Evolutionary conservation across 2,888 invertebrate genomes (phyloP), one percentile per base, ranked within the genome.

Genomic region (Dolichopus griseipennis): DNA sequence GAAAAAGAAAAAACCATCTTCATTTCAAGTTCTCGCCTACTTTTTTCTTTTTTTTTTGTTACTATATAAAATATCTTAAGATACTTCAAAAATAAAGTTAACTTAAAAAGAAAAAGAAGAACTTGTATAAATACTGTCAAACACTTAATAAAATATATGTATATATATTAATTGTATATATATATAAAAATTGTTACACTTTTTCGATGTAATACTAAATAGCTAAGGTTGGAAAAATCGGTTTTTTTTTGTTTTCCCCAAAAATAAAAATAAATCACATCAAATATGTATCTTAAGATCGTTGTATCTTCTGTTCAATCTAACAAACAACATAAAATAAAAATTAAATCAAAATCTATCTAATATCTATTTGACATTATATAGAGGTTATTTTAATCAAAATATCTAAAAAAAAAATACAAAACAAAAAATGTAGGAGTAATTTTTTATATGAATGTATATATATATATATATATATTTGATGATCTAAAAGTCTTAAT

Each of bases 21-120:
- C 52, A 18, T 18, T n/a, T 52, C 52, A 52, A 52, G 52, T 52
- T 52, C 52, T 52, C 52, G 52, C 52, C 52, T 52, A 52, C 52
- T 52, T 52, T 52, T 52, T 52, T 18, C n/a, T 52, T 15, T 15
- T 41, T 12, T 41, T 41, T 41, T 41, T 41, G 41, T 41, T 9
- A 5, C 41, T 41, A 41, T 9, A 52, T 52, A 52, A n/a, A 52
- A 52, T 18, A 12, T n/a, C 52, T 27, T 27, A 27, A 27, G 27
- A 27, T 27, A 27, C 27, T n/a, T n/a, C n/a, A n/a, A 52, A n/a
- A 52, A 52, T 15, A 52, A 52, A 12, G 15, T 18, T n/a, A 41
- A 41, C 41, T 15, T 12, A 41, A 41, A 41, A 12, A 15, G n/a
- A n/a, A n/a, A 43, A 43, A 6, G 9, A 5, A 7, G 34, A 52